These are phyloP conservation scores for Panagrolaimus sp. DNA, from an alignment of 1,140 invertebrate species.

Conservation along the genomic window DNA sequence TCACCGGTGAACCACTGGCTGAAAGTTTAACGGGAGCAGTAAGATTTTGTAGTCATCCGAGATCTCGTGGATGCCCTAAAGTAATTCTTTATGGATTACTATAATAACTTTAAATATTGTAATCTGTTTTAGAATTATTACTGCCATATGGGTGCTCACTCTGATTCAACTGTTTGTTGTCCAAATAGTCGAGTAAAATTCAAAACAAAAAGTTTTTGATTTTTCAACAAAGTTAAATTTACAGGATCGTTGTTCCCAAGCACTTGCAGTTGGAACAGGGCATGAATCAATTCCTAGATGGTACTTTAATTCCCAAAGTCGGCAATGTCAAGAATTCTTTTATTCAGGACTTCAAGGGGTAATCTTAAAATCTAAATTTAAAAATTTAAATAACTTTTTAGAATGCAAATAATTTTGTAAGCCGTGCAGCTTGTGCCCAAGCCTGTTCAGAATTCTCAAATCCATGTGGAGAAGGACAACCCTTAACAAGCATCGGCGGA, in stretches of 20 bases:
- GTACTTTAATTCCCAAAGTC: constrained; percentile 14
- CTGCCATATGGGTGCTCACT: constrained; percentile 14
- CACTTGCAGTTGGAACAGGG: background rate
- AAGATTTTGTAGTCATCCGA: background rate
- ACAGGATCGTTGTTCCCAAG: background rate
- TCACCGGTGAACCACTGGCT: background rate
- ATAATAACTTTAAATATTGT: too few relatives aligned
- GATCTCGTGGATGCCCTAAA: background rate
- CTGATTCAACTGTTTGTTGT: constrained; percentile 21
- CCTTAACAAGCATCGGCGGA: background rate
- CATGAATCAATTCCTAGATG: background rate
- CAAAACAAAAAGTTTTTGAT: background rate
- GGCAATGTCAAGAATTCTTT: constrained; percentile 15
- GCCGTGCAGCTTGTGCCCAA: constrained; percentile 4
- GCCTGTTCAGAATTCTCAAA: constrained; percentile 19
- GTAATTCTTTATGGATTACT: too few relatives aligned
- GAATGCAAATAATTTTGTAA: constrained; percentile 18
- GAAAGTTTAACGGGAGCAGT: background rate
- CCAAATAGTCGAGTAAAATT: background rate
- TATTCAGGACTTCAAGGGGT: constrained; percentile 13
- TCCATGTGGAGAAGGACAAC: constrained; percentile 19
- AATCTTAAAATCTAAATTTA: too few relatives aligned
- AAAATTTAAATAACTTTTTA: constrained; percentile 21
- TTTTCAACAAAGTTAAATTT: background rate
- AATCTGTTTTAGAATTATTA: too few relatives aligned